Evolutionary conservation across 2,113 vertebrate species (phyloP), one percentile per base, ranked within the genome.

Genomic region (Anas platyrhynchos): DNA sequence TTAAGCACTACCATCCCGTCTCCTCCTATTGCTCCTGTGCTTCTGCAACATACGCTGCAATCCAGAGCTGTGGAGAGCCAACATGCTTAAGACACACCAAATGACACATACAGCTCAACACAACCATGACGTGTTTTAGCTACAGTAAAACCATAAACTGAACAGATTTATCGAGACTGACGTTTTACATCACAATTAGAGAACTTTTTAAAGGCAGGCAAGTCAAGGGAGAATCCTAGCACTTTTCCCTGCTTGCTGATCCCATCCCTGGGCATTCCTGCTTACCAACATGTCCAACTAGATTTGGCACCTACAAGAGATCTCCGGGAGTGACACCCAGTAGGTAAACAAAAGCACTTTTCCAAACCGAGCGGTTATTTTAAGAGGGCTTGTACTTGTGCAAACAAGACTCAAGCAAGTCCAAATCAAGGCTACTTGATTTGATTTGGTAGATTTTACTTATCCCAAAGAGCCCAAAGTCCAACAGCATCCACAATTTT

Each of bases 311-410:
- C 77, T 66, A 16, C 25, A 88, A 91, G 36, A 84, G 16, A 80
- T 43, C 46, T 73, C 9, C 6, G 63, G 75, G 82, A 32, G 78
- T n/a, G 46, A 43, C 50, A 80, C 44, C 10, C 59, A 55, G 11
- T 11, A 76, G 69, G 69, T 44, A 77, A 87, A 93, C 44, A 52
- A n/a, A 31, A n/a, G 46, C 11, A 25, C 65, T 82, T 83, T 59
- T 29, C 23, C n/a, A 86, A n/a, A 25, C 26, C 69, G 6, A 91
- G 67, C 26, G 73, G 89, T 89, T 93, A 89, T 78, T 89, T 94
- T 79, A 76, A 91, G 83, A 41, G 48, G 14, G 58, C 54, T 88
- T 77, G 32, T 6, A 76, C 75, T 88, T 91, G 31, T 10, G 5
- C 48, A 96, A 91, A 7, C 34, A 67, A 29, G 34, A 78, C 10